phyloP scores from a whole-genome alignment of 2,888 invertebrate genomes.

The Apamea monoglypha region DNA sequence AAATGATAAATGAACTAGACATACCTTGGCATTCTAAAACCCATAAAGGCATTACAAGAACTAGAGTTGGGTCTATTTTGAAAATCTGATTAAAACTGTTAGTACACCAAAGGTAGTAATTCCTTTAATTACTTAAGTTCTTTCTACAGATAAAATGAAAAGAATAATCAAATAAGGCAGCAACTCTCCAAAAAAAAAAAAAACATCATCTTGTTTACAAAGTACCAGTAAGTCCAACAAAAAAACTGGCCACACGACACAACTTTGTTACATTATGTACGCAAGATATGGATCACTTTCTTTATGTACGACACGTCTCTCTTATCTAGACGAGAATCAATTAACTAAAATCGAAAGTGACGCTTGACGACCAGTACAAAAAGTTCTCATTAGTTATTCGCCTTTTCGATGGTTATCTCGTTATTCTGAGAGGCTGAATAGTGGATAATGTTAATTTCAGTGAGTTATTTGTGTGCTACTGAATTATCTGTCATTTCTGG shows the following conservation, averaged over 20 bases:
- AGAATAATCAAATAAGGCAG: not conserved
- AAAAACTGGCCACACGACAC: constrained; percentile 45
- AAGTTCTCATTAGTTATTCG: constrained; percentile 66
- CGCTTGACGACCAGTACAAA: constrained; percentile 65
- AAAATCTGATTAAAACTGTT: not conserved
- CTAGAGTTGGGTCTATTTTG: not conserved
- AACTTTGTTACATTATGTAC: constrained; percentile 50
- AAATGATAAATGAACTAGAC: not conserved
- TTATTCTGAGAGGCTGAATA: not conserved
- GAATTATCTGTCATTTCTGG: not conserved
- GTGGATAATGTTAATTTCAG: not conserved
- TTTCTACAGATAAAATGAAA: not conserved
- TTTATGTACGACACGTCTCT: constrained; percentile 72
- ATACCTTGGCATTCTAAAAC: not conserved
- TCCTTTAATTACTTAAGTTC: not conserved
- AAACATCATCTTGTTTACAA: constrained; percentile 32
- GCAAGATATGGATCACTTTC: constrained; percentile 71
- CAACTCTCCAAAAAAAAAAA: not conserved
- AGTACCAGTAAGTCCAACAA: constrained; percentile 28
- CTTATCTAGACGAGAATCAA: constrained; percentile 85
- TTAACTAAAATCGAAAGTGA: constrained; percentile 83
- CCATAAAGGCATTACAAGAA: no score
- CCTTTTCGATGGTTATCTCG: constrained; percentile 29
- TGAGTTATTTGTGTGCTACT: not conserved
- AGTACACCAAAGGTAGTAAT: not conserved